Percentiles rank a stretch among this genome's conserved stretches.
These are phyloP conservation scores for Trogon surrucura DNA, from an alignment of 2,113 vertebrate genomes.

Conservation along the genomic window DNA sequence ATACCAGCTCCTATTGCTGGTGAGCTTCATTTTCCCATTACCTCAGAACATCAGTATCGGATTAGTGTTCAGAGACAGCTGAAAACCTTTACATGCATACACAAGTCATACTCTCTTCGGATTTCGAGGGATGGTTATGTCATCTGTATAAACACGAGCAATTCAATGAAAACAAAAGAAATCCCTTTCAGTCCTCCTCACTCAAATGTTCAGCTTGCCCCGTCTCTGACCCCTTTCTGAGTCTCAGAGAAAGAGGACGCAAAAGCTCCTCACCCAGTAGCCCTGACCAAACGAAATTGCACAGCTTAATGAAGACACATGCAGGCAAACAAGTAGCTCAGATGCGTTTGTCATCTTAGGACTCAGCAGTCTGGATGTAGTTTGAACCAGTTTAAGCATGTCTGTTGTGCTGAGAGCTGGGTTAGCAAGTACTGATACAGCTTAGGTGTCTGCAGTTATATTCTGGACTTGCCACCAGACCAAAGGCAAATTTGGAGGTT, in stretches of 20 bases:
- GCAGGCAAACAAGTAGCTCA: not conserved
- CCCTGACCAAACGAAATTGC: not conserved
- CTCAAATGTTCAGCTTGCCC: not conserved
- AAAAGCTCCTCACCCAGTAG: fast-evolving
- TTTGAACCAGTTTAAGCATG: not conserved
- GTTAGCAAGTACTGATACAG: not conserved
- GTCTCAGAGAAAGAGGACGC: not conserved
- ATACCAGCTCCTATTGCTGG: not conserved
- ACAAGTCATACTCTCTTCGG: not conserved
- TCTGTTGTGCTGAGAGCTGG: not conserved
- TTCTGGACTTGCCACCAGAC: not conserved
- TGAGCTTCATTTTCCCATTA: not conserved
- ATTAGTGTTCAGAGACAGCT: not conserved
- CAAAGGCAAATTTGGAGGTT: not conserved
- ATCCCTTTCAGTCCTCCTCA: not conserved
- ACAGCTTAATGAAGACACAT: not conserved
- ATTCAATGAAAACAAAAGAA: not conserved
- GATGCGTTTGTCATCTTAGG: not conserved
- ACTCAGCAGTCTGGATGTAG: not conserved
- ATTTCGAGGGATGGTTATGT: not conserved
- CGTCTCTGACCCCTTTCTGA: not conserved
- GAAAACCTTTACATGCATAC: not conserved
- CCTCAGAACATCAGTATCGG: not conserved
- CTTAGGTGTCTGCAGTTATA: not conserved
- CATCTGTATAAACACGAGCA: not conserved